Conservation (phyloP, 2,797 vertebrate genomes). For the Agapornis canus region DNA sequence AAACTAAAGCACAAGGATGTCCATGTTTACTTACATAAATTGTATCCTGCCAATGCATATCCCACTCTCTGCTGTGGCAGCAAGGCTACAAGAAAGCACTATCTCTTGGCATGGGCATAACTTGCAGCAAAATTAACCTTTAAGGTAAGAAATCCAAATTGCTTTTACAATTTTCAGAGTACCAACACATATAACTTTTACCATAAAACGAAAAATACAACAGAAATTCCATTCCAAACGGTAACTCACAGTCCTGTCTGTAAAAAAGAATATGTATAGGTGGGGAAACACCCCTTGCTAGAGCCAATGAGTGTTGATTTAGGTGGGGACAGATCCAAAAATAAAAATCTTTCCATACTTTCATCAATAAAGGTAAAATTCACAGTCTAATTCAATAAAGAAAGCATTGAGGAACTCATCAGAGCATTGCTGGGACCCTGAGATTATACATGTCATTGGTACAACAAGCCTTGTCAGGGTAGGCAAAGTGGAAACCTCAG, state of each 20-base stretch:
- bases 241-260: background rate
- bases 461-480: background rate
- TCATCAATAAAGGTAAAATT: background rate
- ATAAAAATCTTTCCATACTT: background rate
- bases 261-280: background rate
- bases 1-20: background rate
- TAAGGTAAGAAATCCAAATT: background rate
- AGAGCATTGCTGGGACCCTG: fast-evolving
- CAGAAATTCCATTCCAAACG: background rate
- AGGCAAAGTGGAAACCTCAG: background rate
- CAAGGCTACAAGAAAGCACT: background rate
- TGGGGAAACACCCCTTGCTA: background rate
- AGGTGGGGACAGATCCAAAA: background rate
- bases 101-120: background rate
- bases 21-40: background rate
- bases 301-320: background rate
- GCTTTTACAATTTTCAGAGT: background rate
- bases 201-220: background rate
- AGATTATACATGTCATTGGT: background rate
- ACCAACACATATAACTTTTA: background rate
- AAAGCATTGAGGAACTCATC: background rate
- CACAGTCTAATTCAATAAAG: background rate
- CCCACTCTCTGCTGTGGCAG: fast-evolving
- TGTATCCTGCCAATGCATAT: background rate
- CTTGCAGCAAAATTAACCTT: background rate